Evolutionary conservation across 2,113 vertebrate genomes (phyloP).

Genomic region (Eublepharis macularius): DNA sequence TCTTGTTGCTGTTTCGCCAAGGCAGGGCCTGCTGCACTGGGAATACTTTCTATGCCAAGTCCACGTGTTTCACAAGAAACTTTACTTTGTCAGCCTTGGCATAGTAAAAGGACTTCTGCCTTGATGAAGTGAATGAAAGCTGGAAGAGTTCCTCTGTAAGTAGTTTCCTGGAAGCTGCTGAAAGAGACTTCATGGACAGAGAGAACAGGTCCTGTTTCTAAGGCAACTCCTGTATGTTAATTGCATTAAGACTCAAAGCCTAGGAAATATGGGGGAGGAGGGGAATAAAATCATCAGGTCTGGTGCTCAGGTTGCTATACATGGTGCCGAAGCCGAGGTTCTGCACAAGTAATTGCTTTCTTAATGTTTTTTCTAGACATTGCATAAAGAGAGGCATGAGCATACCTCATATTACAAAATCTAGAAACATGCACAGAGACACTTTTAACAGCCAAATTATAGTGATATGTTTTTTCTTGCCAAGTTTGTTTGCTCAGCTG

Average conservation of each 20-base stretch:
- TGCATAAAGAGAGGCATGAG: background rate
- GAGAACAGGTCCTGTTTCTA: background rate
- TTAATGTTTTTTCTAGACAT: background rate
- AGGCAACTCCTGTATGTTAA: background rate
- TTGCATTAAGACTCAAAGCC: background rate
- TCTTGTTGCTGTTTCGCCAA: background rate
- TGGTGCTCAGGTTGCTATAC: background rate
- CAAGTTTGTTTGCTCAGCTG: background rate
- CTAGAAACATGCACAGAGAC: background rate
- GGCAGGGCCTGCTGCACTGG: background rate
- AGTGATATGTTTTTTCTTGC: background rate
- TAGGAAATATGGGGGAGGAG: conserved; percentile 26
- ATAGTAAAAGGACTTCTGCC: background rate
- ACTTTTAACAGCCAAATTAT: background rate
- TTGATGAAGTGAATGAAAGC: background rate
- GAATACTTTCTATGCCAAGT: background rate
- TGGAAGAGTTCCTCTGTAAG: background rate
- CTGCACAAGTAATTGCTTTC: background rate
- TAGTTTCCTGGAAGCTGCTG: background rate
- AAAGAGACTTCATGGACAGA: background rate
- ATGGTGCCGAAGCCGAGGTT: background rate
- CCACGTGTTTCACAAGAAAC: background rate
- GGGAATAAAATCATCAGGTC: conserved; percentile 7
- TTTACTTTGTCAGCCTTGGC: background rate
- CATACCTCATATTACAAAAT: background rate